A percentile compares a stretch with the other conserved stretches of the same genome.
These are phyloP conservation scores for Hippocampus barbouri DNA, from an alignment of 2,113 vertebrate species.

Conservation along the genomic window DNA sequence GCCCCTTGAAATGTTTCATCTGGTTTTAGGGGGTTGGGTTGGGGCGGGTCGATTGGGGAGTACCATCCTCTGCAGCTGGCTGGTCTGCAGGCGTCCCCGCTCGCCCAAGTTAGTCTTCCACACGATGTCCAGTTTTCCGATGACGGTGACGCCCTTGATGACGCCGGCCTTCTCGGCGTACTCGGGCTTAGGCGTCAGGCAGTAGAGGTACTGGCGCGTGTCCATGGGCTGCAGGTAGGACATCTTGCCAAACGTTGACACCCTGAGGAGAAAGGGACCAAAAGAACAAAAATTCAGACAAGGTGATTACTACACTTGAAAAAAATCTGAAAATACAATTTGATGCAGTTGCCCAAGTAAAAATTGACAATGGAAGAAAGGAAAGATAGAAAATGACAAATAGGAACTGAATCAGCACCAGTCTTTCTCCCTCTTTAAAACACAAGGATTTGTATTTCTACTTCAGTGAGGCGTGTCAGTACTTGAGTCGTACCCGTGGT, in stretches of 20 bases:
- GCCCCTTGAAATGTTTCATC: not conserved
- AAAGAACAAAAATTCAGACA: no score
- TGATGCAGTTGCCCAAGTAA: no score
- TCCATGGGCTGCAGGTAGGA: slow-evolving; percentile 96
- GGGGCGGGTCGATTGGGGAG: not conserved
- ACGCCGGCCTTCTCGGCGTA: slow-evolving; percentile 97
- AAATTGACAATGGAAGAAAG: no score
- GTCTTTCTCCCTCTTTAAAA: no score
- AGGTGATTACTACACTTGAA: no score
- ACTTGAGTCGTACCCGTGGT: slow-evolving; percentile 73
- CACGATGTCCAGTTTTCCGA: slow-evolving; percentile 97
- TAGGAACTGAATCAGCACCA: no score
- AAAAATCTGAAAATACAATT: no score
- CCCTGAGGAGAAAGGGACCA: slow-evolving; percentile 57
- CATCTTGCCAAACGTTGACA: slow-evolving; percentile 93
- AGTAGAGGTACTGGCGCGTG: slow-evolving; percentile 96
- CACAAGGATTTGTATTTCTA: no score
- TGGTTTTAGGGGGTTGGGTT: not conserved
- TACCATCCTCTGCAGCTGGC: slow-evolving; percentile 98
- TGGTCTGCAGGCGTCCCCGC: slow-evolving; percentile 92
- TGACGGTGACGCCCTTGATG: slow-evolving; percentile 96
- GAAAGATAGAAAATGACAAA: no score
- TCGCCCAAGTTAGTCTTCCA: slow-evolving; percentile 99
- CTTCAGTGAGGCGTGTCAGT: no score
- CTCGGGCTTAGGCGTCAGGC: slow-evolving; percentile 94